Base-by-base conservation (phyloP, 92 coral and sea anemone species). In the Chrysogorgia sp. region DNA sequence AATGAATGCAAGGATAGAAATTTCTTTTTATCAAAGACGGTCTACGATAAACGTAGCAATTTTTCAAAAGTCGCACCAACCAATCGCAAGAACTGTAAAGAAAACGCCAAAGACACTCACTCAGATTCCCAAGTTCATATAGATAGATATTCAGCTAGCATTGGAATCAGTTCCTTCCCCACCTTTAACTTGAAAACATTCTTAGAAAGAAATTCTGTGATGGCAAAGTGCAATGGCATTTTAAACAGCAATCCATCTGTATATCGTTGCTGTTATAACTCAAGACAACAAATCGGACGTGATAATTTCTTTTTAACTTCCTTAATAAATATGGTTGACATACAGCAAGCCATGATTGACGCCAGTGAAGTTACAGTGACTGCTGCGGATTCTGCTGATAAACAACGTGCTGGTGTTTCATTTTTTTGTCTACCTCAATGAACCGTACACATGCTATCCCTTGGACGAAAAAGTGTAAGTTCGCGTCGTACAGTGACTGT, bases 241-340 rank as follows among this genome's bases (percentile, higher is more conserved):
- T 37, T 12, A 37, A 12, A 12, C 43, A 37, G 43, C 12, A 37
- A 37, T 37, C 5, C 43, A 5, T 37, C 5, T 12, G 43, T 12
- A 37, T 37, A 6, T 37, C 5, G 12, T 37, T 12, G 6, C n/a
- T 47, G 10, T 47, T 15, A 47, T 47, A 47, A 6, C 2, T 47
- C 53, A 47, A 47, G n/a, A 15, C 10, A 6, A 43, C 58, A 41
- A 22, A 23, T 68, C 40, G 75, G 45, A 33, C 22, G 13, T 9
- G 75, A 68, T 29, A 47, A 37, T 47, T 68, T 68, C 10, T 47
- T 41, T 68, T 43, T 68, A 4, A 68, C 35, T 1, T 13, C 75
- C 10, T 28, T 5, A 3, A 3, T 68, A 41, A 30, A 8, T 17
- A 68, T 68, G 75, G 75, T 12, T 68, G 37, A 65, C 28, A 65